Base-by-base conservation (phyloP, 1,140 invertebrate species). In the Drosophila saltans region DNA sequence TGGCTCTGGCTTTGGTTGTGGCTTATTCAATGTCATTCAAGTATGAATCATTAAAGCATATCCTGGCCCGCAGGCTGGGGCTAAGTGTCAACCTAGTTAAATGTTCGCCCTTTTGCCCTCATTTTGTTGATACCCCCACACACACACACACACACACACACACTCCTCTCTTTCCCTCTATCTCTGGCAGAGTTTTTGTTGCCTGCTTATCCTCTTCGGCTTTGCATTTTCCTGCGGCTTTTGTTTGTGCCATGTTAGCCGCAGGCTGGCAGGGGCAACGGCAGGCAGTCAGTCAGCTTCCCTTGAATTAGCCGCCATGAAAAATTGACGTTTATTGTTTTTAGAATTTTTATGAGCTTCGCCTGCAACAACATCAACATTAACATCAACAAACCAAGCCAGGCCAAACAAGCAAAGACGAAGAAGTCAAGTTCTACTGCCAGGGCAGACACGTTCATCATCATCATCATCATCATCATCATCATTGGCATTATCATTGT, bases 251-350 rank as follows among this genome's bases (percentile, higher is more conserved):
- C 33, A 39, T 77, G 55, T 61, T 59, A 28, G 56, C 58, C 62
- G 58, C 75, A 48, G 68, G 45, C 45, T 24, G 2, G 16, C 43
- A 8, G 16, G 16, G 16, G 16, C 16, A 16, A 16, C 4, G 24
- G 45, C 45, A 52, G 45, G 21, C 21, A 48, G 16, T 16, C 16
- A 16, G 21, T 4, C 75, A 56, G 63, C 26, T 71, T 69, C 36
- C 63, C 43, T 48, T 43, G 74, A 78, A 86, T 86, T 85, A 81
- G 81, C 70, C 81, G 68, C 65, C 78, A 76, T 78, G 71, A 63
- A 60, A 78, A 86, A 78, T 85, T 81, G 78, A 85, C 78, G 78
- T 85, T 86, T 85, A 85, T 85, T 85, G 78, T 85, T 81, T 81
- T 79, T 69, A 72, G 72, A 69, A 73, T 86, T 86, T 86, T 79